Percentiles rank a stretch among this genome's conserved stretches.
phyloP scores from a whole-genome alignment of 2,888 invertebrate species.

The Lasioglossum zephyrum region DNA sequence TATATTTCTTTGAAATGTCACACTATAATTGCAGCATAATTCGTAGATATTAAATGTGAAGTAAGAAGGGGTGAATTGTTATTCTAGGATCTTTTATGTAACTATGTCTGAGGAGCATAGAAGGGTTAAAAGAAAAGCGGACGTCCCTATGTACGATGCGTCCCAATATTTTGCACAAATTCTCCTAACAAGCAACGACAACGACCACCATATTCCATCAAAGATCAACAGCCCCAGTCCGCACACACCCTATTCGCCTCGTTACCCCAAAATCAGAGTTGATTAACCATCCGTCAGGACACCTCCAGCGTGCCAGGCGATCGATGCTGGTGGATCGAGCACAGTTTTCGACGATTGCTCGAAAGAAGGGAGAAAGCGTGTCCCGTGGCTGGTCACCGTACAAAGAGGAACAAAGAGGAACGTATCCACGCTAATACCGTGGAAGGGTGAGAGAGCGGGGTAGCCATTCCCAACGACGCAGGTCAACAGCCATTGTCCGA shows the following conservation, averaged over 20 bases:
- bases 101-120: no score
- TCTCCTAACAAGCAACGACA: neutral
- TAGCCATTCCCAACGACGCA: conserved; percentile 52
- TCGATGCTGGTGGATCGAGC: neutral
- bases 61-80: no score
- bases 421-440: conserved; percentile 61
- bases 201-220: neutral
- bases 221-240: neutral
- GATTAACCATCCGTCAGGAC: neutral
- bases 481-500: conserved; percentile 75
- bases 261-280: neutral
- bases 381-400: neutral
- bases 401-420: conserved; percentile 21
- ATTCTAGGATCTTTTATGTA: no score
- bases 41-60: no score
- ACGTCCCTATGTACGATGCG: neutral
- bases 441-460: conserved; percentile 59
- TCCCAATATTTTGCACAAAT: neutral
- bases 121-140: no score
- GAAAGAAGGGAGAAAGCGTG: neutral
- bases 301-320: neutral
- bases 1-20: no score
- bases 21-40: no score
- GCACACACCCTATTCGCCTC: neutral
- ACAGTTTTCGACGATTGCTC: conserved; percentile 12